Percentiles rank a stretch among this genome's conserved stretches.
These are phyloP conservation scores for Halcyon badia DNA, from an alignment of 2,797 vertebrate species.

Conservation along the genomic window DNA sequence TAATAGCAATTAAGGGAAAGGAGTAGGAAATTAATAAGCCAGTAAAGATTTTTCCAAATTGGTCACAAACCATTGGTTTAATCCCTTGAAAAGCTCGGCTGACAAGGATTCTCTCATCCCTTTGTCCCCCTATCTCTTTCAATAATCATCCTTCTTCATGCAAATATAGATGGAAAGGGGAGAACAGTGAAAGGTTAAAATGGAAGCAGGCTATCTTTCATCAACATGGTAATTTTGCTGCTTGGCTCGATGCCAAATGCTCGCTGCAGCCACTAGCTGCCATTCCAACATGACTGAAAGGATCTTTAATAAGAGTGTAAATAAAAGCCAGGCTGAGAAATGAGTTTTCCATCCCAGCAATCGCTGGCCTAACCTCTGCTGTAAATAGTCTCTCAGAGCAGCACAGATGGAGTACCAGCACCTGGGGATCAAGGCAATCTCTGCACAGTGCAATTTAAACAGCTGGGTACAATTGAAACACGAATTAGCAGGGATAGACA, in stretches of 20 bases:
- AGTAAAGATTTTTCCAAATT: slow-evolving; percentile 28
- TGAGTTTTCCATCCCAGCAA: slow-evolving; percentile 83
- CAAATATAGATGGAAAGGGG: slow-evolving; percentile 68
- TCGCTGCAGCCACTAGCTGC: slow-evolving; percentile 75
- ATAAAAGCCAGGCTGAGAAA: slow-evolving; percentile 83
- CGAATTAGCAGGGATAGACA: slow-evolving; percentile 42
- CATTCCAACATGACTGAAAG: slow-evolving; percentile 78
- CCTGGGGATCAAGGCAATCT: slow-evolving; percentile 77
- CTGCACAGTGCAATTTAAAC: slow-evolving; percentile 69
- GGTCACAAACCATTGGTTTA: slow-evolving; percentile 31
- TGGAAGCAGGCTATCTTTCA: slow-evolving; percentile 74
- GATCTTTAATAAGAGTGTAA: slow-evolving; percentile 83
- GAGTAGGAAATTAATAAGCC: slow-evolving; percentile 25
- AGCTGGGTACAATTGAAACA: slow-evolving; percentile 74
- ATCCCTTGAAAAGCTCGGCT: slow-evolving; percentile 20
- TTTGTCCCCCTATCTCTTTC: slow-evolving; percentile 59
- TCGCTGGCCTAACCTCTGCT: slow-evolving; percentile 76
- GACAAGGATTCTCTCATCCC: slow-evolving; percentile 34
- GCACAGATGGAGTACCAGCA: slow-evolving; percentile 79
- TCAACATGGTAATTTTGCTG: slow-evolving; percentile 72
- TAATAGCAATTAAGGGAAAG: slow-evolving; percentile 36
- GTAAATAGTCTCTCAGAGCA: slow-evolving; percentile 76
- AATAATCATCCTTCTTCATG: slow-evolving; percentile 66
- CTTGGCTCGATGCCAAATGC: slow-evolving; percentile 72
- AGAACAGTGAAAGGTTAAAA: slow-evolving; percentile 78